Base-by-base conservation (phyloP, 2,113 vertebrate genomes). In the Toxotes chatareus region DNA sequence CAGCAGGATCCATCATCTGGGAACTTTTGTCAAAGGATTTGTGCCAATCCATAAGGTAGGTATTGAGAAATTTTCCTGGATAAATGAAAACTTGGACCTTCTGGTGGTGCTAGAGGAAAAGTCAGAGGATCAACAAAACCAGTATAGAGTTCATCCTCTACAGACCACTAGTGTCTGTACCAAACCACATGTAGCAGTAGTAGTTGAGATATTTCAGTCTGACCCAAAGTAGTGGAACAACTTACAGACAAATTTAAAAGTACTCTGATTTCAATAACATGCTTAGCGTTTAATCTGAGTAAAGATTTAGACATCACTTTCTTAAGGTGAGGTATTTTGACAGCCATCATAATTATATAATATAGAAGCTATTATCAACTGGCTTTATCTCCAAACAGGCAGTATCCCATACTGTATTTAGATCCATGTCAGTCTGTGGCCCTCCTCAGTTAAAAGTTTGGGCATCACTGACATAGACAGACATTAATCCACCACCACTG, bases 401-500 rank as follows among this genome's bases (percentile, higher is more conserved):
- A 81, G 32, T 4, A 64, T 66, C 49, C 23, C 53, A 2, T 36
- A 5, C 56, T 56, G 66, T 75, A 32, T 72, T 73, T 46, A 73
- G 53, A 83, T 78, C 21, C 31, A 31, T 51, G 59, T 64, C 67
- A 70, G 76, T 62, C 61, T 61, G 38, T 57, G 61, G 36, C 36
- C 42, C 69, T 77, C 40, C 61, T 47, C 72, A 19, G 31, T 27
- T 40, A 49, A 79, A 81, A 23, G 51, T 70, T 66, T 61, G 65
- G 40, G 70, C 23, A 3, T 80, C 42, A 8, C 63, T 76, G 78
- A 81, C 71, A 80, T 32, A 80, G 38, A 68, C 60, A 68, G 83
- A 77, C 80, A 32, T 65, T 72, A 78, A 86, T 88, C 75, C 69
- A 12, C 75, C 23, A 7, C 36, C 34, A 61, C 64, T 82, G 76